Base-by-base conservation (phyloP, 2,113 vertebrate species). In the Argyrosomus japonicus region DNA sequence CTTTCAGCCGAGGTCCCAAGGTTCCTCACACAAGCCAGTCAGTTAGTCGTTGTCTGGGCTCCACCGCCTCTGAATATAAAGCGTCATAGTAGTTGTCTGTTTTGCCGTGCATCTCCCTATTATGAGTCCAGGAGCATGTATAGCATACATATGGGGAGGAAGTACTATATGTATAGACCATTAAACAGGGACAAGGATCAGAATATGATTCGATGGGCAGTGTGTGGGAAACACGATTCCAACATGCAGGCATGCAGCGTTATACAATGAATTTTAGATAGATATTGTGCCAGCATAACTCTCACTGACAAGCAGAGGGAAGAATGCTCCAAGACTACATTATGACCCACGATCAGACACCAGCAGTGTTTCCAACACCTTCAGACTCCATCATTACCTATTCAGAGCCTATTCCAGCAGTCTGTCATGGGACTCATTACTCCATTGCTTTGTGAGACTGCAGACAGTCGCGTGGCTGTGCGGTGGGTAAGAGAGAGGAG, bases 351-450 rank as follows among this genome's bases (percentile, higher is more conserved):
- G 68, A 87, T 92, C 87, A 89, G 90, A 92, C 89, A 61, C 65
- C 11, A 82, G 57, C 85, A 32, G 69, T 81, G 83, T 91, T 83
- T 89, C 82, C 86, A 90, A 72, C 84, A 88, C 84, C 88, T 90
- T 89, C 88, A 87, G 80, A 88, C 88, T 90, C 81, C 82, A 84
- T 90, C 88, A 92, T 93, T 93, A 91, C 85, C 91, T 85, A 92
- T 92, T 93, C 92, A 91, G 88, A 81, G 77, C 74, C 83, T 77
- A 81, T 89, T 91, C 83, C 79, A 48, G 53, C 9, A 5, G 64
- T 82, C 84, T 91, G 86, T 90, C 93, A 84, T 83, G 93, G 92
- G 93, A 93, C 91, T 93, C 93, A 89, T 94, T 93, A 92, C 87
- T 90, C 80, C 84, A 71, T 88, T 90, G 87, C 91, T 93, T 93